Conservation (phyloP, 2,797 vertebrate species). For the Dromococcyx pavoninus region DNA sequence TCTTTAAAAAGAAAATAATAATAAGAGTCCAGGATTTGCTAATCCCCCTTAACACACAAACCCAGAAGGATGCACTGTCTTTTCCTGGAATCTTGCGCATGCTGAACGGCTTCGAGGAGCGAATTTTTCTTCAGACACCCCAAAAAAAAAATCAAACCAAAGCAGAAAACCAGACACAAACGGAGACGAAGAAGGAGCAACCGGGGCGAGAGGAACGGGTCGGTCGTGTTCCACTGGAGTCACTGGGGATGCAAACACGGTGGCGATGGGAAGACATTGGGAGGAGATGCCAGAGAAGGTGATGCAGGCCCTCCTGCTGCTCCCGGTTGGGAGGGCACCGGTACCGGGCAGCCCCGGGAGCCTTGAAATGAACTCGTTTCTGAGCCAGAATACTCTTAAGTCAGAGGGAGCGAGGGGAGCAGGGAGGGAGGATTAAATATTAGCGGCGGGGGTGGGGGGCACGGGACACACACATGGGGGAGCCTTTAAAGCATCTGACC, state of each 20-base stretch:
- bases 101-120: neutral
- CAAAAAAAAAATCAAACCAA: neutral
- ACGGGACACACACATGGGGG: neutral
- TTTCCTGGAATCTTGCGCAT: conserved; percentile 62
- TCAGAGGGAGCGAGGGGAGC: neutral
- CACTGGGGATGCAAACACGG: too few species aligned
- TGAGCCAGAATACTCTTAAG: conserved; percentile 48
- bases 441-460: neutral
- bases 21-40: conserved; percentile 21
- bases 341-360: neutral
- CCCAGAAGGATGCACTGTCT: conserved; percentile 60
- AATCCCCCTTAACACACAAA: conserved; percentile 32
- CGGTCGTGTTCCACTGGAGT: conserved; percentile 28
- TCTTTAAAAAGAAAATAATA: neutral
- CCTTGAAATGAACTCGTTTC: conserved; percentile 50
- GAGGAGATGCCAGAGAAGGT: neutral
- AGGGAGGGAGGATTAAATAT: conserved; percentile 3
- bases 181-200: neutral
- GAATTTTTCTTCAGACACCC: conserved; percentile 14
- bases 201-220: neutral
- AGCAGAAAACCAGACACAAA: neutral
- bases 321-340: neutral
- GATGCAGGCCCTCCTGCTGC: neutral
- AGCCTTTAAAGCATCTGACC: conserved; percentile 59
- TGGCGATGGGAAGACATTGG: too few species aligned